Evolutionary conservation across 23 tunicate species (phyloP).

Genomic region (Styela plicata): DNA sequence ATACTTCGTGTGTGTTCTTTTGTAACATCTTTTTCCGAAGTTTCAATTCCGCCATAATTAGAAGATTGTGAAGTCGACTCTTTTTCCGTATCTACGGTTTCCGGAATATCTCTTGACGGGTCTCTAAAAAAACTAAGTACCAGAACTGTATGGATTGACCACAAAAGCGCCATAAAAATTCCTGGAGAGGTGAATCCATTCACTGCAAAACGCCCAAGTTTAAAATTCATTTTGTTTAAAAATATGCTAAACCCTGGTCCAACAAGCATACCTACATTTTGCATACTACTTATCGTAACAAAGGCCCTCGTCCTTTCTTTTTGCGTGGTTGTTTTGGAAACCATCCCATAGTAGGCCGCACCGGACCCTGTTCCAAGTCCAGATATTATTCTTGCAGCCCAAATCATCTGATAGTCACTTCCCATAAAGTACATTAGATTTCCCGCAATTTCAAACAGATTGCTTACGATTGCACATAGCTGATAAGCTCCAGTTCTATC

Average conservation of each 20-base stretch:
- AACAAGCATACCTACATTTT: conserved; percentile 69
- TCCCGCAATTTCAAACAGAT: conserved; percentile 83
- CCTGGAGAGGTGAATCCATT: conserved; percentile 57
- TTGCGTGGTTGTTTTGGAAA: conserved; percentile 48
- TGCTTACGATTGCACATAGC: conserved; percentile 36
- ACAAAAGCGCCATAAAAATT: conserved; percentile 62
- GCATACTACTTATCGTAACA: conserved; percentile 51
- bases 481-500: conserved; percentile 60
- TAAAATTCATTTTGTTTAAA: conserved; percentile 46
- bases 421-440: conserved; percentile 72
- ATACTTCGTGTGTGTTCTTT: conserved; percentile 6
- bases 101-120: background rate
- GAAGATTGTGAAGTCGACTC: background rate
- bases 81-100: background rate
- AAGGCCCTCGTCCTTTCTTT: conserved; percentile 64
- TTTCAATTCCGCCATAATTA: background rate
- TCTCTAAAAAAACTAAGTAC: conserved; percentile 45
- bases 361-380: conserved; percentile 84
- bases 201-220: conserved; percentile 61
- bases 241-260: conserved; percentile 82
- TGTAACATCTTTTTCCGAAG: background rate
- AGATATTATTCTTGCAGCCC: conserved; percentile 67
- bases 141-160: conserved; percentile 48
- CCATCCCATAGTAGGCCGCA: conserved; percentile 68
- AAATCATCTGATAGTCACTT: conserved; percentile 36